A percentile compares a stretch with the other conserved stretches of the same genome.
phyloP scores from a whole-genome alignment of 2,113 vertebrate species.

The Syrrhaptes paradoxus region DNA sequence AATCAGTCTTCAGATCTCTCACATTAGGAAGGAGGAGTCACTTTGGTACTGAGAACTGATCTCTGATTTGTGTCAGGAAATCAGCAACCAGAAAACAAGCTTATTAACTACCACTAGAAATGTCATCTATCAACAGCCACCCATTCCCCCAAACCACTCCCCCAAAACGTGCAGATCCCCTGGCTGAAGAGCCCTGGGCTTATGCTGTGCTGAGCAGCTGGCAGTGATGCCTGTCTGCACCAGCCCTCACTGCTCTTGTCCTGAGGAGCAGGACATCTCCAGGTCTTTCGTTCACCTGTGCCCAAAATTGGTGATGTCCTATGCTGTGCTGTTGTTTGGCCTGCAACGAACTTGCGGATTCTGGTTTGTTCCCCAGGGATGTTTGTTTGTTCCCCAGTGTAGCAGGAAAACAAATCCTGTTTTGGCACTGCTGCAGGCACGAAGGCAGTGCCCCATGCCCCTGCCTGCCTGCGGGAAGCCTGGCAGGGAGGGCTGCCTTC shows the following conservation, averaged over 20 bases:
- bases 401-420: not conserved
- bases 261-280: not conserved
- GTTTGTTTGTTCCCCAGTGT: not conserved
- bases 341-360: fast-evolving
- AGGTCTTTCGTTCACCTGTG: not conserved
- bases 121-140: not conserved
- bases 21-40: not conserved
- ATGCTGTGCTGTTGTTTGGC: not conserved
- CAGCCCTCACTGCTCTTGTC: fast-evolving
- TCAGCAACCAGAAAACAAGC: conserved; percentile 13
- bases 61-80: conserved; percentile 7
- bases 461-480: not conserved
- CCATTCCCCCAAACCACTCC: not conserved
- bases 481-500: not conserved
- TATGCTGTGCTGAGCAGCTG: not conserved
- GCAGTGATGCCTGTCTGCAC: not conserved
- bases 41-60: not conserved
- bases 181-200: not conserved
- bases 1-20: not conserved
- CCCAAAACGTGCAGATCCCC: not conserved
- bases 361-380: not conserved
- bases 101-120: not conserved
- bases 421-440: not conserved
- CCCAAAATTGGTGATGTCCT: not conserved
- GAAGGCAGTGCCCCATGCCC: not conserved